Evolutionary conservation across 2,888 invertebrate species (phyloP), one percentile per base, ranked within the genome.

Genomic region (Cephus pygmeus): DNA sequence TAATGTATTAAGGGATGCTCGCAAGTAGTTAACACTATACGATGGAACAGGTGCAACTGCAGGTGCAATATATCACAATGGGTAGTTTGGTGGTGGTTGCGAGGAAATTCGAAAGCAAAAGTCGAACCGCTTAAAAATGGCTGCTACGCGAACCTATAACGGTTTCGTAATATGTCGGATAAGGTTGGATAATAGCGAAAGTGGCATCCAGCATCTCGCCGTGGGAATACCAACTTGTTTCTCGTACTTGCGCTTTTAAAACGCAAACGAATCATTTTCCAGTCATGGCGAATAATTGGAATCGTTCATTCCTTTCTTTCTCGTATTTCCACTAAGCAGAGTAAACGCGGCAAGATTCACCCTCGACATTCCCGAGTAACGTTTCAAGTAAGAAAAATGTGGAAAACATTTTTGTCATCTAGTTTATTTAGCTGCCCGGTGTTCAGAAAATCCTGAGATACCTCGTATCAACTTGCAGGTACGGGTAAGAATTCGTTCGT

Each of bases 201-300:
- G 88, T 86, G 83, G 83, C 85, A 56, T 77, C 75, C 83, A 83
- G 83, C 87, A 86, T 87, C 86, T 76, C 80, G 83, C 85, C 87
- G 87, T 87, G 87, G 87, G 87, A 87, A 87, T 86, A 81, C 79
- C 87, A 85, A 83, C 85, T 83, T 79, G 85, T 86, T 85, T 86
- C 73, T 74, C 74, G 31, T 74, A 35, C 36, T 34, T 31, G 35
- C 34, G 35, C 74, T 34, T 74, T 33, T 71, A 56, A 79, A 71
- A 78, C 76, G 68, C 79, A 56, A 73, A 80, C 73, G 77, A 73
- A 79, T 80, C 30, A 56, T 56, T 56, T 56, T 56, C 56, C 56
- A 56, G 56, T 56, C 56, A 56, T 56, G 56, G 56, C 23, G 23
- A 56, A 56, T 56, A 56, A 56, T 56, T 56, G 56, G 56, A 56